A percentile compares a stretch with the other conserved stretches of the same genome.
Conservation (phyloP, 2,888 invertebrate species). For the Pimpla rufipes region DNA sequence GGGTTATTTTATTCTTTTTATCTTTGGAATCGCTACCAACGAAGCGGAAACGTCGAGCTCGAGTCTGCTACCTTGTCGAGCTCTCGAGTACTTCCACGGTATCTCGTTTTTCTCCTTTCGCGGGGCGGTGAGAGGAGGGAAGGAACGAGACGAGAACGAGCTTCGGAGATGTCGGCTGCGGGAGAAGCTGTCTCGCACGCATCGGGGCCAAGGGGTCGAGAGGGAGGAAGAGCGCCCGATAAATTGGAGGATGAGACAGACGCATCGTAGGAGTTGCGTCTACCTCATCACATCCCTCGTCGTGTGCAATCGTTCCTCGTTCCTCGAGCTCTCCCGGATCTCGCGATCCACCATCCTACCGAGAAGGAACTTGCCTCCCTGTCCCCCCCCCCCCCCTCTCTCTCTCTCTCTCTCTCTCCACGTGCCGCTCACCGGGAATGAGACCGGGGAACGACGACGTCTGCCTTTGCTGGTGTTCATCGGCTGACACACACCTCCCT, state of each 20-base stretch:
- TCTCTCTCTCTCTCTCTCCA: background rate
- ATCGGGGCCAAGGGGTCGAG: constrained; percentile 10
- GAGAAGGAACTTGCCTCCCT: constrained; percentile 29
- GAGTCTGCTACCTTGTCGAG: background rate
- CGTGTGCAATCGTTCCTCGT: constrained; percentile 8
- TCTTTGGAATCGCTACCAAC: constrained; percentile 50
- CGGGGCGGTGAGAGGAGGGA: background rate
- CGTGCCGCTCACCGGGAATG: constrained; percentile 30
- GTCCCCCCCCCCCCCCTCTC: background rate
- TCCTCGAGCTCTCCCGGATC: background rate
- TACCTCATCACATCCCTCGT: constrained; percentile 8
- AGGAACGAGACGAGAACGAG: constrained; percentile 51
- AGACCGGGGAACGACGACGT: constrained; percentile 44
- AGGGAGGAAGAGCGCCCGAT: constrained; percentile 5
- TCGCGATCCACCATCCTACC: constrained; percentile 2
- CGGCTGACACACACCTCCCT: constrained; percentile 49
- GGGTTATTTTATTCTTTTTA: constrained; percentile 17
- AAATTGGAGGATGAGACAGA: constrained; percentile 47
- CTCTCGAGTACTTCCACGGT: background rate
- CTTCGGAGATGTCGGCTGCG: constrained; percentile 37
- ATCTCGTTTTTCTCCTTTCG: constrained; percentile 6
- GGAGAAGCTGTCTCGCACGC: constrained; percentile 42
- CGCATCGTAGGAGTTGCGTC: constrained; percentile 8
- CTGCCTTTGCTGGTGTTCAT: constrained; percentile 46
- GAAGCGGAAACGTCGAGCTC: constrained; percentile 48